Base-by-base conservation (phyloP, 1,140 invertebrate genomes). In the Fopius arisanus region DNA sequence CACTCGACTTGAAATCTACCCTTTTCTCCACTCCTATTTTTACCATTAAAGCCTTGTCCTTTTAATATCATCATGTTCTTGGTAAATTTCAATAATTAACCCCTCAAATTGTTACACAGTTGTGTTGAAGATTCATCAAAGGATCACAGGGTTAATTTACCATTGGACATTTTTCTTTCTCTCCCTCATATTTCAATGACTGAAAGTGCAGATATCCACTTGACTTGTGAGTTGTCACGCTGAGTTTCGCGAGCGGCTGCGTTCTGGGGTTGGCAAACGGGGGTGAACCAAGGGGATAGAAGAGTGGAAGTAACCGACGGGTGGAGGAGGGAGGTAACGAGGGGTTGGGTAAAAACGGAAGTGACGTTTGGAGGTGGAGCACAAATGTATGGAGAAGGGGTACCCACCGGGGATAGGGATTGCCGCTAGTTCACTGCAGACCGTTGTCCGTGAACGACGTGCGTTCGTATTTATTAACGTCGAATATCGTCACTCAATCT, bases 401-500 rank as follows among this genome's bases (percentile, higher is more conserved):
- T 77, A 16, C 41, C 33, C 26, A 28, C 68, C 74, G 68, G 81
- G 78, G 75, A 78, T 78, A 80, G 80, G 78, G 79, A 81, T 78
- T 81, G 73, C 74, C 72, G 80, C 83, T 86, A 86, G 86, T 87
- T 77, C 79, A 84, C 81, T 83, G 84, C 82, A 81, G 84, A 85
- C 80, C 84, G 82, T 81, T 83, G 84, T 77, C 83, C 82, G 84
- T 78, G 81, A 80, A 79, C 78, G 82, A 84, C 83, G 81, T 81
- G 82, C 66, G 16, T 28, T n/a, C 12, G 14, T 0, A n/a, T 7
- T 65, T 33, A 14, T 67, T 41, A 19, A 40, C 54, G 23, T 26
- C 23, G 26, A 59, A 59, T 33, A 33, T 51, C 54, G 71, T 67
- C 43, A 66, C 54, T 67, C 51, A 21, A 33, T 48, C 29, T 37